phyloP scores from a whole-genome alignment of 2,113 vertebrate genomes.

The Clupea harengus region DNA sequence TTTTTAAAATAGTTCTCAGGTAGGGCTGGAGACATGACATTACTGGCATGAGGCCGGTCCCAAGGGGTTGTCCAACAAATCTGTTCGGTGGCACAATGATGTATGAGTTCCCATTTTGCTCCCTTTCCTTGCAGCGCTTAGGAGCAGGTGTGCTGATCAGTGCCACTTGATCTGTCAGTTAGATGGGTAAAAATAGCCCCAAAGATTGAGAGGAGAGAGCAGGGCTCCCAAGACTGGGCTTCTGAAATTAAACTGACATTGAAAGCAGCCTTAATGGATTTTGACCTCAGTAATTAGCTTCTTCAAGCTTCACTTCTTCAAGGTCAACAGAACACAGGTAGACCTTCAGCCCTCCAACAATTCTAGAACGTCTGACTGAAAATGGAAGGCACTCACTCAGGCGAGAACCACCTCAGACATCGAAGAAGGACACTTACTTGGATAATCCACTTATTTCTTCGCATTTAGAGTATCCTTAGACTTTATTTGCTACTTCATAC shows the following conservation, averaged over 20 bases:
- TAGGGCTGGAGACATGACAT: slow-evolving; percentile 52
- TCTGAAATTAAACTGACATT: slow-evolving; percentile 63
- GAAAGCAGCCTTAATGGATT: slow-evolving; percentile 52
- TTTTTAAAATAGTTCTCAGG: slow-evolving; percentile 11
- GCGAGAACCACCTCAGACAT: not conserved
- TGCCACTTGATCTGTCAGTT: slow-evolving; percentile 68
- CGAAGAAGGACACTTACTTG: not conserved
- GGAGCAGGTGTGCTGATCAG: slow-evolving; percentile 68
- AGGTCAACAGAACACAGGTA: slow-evolving; percentile 28
- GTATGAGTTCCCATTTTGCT: slow-evolving; percentile 66
- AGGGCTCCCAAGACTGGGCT: slow-evolving; percentile 47
- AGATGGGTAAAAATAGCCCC: slow-evolving; percentile 68
- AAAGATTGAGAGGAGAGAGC: slow-evolving; percentile 63
- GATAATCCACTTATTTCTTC: not conserved
- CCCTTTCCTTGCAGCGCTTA: slow-evolving; percentile 55
- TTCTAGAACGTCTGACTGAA: not conserved
- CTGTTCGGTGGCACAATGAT: slow-evolving; percentile 70
- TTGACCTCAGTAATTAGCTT: slow-evolving; percentile 47
- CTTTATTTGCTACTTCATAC: not conserved
- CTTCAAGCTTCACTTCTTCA: slow-evolving; percentile 54
- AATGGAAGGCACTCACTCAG: not conserved
- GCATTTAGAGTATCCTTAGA: not conserved
- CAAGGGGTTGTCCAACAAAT: slow-evolving; percentile 57
- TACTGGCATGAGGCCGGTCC: slow-evolving; percentile 45
- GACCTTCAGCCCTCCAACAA: slow-evolving; percentile 19